Evolutionary conservation across 2,888 invertebrate genomes (phyloP), one percentile per base, ranked within the genome.

Genomic region (Dynastes grantii): DNA sequence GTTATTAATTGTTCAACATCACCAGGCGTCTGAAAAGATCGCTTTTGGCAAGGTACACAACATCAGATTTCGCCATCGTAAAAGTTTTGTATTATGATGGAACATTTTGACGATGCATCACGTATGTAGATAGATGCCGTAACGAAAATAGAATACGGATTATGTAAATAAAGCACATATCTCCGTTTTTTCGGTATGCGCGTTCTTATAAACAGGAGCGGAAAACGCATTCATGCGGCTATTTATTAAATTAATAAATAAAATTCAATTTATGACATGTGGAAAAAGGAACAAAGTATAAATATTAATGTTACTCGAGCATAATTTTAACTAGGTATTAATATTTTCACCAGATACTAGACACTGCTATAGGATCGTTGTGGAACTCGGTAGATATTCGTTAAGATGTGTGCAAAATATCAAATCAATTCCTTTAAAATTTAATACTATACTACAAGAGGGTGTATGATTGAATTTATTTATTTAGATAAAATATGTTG

Each of bases 151-250:
- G 61, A 75, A 75, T 61, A 29, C 40, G 49, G 61, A 61, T 61
- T 75, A 58, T 75, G 61, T 75, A 75, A 75, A 75, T 75, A 75
- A 75, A 75, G 22, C 73, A 45, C 73, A 61, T 61, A 75, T 61
- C 55, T 61, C 55, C 40, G 61, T 27, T 58, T 73, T 73, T 75
- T 40, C 22, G 51, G 63, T 53, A 68, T 22, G 73, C 45, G 45
- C 22, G 61, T 1, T 68, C 63, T 29, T 63, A 63, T 63, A 63
- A 51, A 68, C 51, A 68, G 29, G 5, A n/a, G 16, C 37, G 9
- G 58, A 73, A 40, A 73, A 61, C 53, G 55, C 22, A 40, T 75
- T 75, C 40, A 61, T 27, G 51, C 27, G 37, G 27, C 2, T 9
- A 16, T 75, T 75, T 75, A 40, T 61, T 75, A 75, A 51, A 75